Conservation (phyloP, 1,140 invertebrate species). For the Scaptomyza pallida region DNA sequence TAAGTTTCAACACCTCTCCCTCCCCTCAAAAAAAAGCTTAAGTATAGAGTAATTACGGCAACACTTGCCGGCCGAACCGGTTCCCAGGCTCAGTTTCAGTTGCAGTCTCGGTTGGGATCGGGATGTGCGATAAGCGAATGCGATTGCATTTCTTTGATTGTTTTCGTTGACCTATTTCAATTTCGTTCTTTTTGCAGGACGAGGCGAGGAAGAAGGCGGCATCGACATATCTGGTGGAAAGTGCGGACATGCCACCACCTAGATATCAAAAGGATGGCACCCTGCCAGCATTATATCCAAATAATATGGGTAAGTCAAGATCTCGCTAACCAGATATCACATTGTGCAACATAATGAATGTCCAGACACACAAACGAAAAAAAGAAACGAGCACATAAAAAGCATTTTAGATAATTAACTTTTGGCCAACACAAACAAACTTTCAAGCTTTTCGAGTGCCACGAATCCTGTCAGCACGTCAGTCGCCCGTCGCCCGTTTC, state of each 20-base stretch:
- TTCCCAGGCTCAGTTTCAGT: conserved; percentile 9
- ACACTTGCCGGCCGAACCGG: conserved; percentile 28
- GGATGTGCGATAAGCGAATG: no score
- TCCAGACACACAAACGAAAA: not conserved
- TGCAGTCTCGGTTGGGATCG: not conserved
- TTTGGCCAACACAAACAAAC: conserved; percentile 64
- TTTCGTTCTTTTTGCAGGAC: conserved; percentile 84
- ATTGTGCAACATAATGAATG: conserved; percentile 28
- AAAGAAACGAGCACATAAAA: conserved; percentile 49
- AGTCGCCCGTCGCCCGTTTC: conserved; percentile 26
- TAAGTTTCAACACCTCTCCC: conserved; percentile 58
- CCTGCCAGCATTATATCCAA: conserved; percentile 84
- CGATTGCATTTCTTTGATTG: conserved; percentile 34
- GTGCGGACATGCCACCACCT: conserved; percentile 82
- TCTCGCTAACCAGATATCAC: conserved; percentile 21
- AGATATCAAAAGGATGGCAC: conserved; percentile 84
- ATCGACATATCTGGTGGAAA: conserved; percentile 87
- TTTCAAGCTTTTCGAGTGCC: conserved; percentile 36
- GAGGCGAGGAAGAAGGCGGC: conserved; percentile 86
- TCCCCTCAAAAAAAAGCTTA: conserved; percentile 46
- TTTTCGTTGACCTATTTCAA: conserved; percentile 14
- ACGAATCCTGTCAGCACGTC: conserved; percentile 61
- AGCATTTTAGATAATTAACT: conserved; percentile 80
- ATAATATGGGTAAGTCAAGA: conserved; percentile 80
- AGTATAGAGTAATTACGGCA: conserved; percentile 69